phyloP scores from a whole-genome alignment of 2,113 vertebrate genomes.

The Cygnus buccinator region DNA sequence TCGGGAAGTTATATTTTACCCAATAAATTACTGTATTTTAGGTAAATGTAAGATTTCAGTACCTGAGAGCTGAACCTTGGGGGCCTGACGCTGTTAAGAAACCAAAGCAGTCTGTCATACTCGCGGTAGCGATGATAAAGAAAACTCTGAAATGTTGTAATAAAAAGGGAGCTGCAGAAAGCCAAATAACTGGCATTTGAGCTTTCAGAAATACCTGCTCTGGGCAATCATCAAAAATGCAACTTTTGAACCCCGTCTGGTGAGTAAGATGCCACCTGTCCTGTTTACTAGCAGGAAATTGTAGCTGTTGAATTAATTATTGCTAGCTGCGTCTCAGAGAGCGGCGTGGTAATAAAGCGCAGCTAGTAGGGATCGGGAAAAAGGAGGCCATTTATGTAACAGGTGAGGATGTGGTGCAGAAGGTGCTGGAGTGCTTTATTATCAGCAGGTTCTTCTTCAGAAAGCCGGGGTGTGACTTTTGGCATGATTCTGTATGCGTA shows the following conservation, averaged over 20 bases:
- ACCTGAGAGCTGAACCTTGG: not conserved
- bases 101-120: fast-evolving
- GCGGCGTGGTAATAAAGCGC: not conserved
- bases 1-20: not conserved
- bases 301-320: not conserved
- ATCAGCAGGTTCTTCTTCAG: not conserved
- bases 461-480: not conserved
- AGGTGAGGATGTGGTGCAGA: fast-evolving
- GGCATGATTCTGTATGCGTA: fast-evolving
- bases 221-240: not conserved
- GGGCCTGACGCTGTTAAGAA: not conserved
- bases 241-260: not conserved
- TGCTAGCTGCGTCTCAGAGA: not conserved
- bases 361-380: not conserved
- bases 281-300: not conserved
- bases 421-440: not conserved
- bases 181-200: not conserved
- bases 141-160: not conserved
- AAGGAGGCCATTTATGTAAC: not conserved
- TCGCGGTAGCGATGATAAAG: not conserved
- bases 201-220: not conserved
- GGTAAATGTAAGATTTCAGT: not conserved
- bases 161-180: not conserved
- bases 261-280: not conserved
- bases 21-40: not conserved